Evolutionary conservation across 2,888 invertebrate genomes (phyloP).

Genomic region (Dryadula phaetusa): DNA sequence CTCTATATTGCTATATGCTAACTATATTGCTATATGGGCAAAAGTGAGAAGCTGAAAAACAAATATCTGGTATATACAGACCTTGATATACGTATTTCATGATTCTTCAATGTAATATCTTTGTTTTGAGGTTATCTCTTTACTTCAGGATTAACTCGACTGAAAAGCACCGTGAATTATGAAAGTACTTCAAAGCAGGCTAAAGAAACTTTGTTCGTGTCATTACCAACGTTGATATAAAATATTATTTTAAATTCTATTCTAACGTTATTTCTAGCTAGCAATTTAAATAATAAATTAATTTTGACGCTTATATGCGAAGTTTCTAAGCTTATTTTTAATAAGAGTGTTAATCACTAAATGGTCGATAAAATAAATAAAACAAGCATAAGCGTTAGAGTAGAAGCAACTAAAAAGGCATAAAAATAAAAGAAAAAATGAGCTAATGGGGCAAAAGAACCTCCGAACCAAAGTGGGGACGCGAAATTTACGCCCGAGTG

Average conservation of each 20-base stretch:
- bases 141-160: neutral
- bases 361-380: neutral
- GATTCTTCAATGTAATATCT: no score
- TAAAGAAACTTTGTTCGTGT: neutral
- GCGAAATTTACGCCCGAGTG: neutral
- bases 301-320: neutral
- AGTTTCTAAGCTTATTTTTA: neutral
- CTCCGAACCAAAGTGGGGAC: neutral
- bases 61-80: no score
- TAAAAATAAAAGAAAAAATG: slow-evolving; percentile 8
- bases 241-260: no score
- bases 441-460: neutral
- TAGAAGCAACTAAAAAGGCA: neutral
- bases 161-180: neutral
- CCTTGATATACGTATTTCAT: no score
- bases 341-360: neutral
- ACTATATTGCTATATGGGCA: no score
- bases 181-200: neutral
- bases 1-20: no score
- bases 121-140: no score
- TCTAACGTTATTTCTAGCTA: neutral
- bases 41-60: no score
- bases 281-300: neutral
- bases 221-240: neutral
- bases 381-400: neutral